Conservation (phyloP, 1,140 invertebrate species). For the Drosophila chauvacae region DNA sequence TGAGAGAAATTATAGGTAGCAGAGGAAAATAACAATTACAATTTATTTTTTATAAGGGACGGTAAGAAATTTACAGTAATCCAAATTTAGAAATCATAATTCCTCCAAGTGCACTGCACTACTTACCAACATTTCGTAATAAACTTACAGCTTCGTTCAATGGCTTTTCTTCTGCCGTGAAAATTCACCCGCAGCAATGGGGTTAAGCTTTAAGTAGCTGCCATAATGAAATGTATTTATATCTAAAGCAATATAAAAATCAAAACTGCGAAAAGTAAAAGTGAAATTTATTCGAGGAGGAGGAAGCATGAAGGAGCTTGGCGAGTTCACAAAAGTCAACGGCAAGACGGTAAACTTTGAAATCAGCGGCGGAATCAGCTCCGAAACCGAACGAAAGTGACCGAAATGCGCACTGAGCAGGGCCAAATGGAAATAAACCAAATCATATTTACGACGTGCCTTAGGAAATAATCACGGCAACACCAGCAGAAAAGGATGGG, state of each 20-base stretch:
- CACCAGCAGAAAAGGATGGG: background rate
- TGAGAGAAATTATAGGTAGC: background rate
- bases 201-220: constrained; percentile 28
- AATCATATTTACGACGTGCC: constrained; percentile 76
- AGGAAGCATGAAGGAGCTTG: constrained; percentile 1
- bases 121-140: constrained; percentile 27
- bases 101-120: constrained; percentile 6
- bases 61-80: too few species aligned
- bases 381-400: constrained; percentile 61
- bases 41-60: too few species aligned
- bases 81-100: background rate
- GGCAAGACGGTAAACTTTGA: constrained; percentile 26
- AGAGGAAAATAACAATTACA: too few species aligned
- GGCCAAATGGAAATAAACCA: constrained; percentile 73
- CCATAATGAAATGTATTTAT: constrained; percentile 42
- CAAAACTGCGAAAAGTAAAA: constrained; percentile 57
- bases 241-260: constrained; percentile 42
- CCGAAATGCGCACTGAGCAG: constrained; percentile 36
- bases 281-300: constrained; percentile 57
- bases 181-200: background rate
- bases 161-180: background rate
- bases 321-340: constrained; percentile 34
- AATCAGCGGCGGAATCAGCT: constrained; percentile 42
- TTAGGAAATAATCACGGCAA: constrained; percentile 28
- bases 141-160: constrained; percentile 16